Evolutionary conservation across 2,113 vertebrate species (phyloP), one percentile per base, ranked within the genome.

Genomic region (Halcyon malimbica): DNA sequence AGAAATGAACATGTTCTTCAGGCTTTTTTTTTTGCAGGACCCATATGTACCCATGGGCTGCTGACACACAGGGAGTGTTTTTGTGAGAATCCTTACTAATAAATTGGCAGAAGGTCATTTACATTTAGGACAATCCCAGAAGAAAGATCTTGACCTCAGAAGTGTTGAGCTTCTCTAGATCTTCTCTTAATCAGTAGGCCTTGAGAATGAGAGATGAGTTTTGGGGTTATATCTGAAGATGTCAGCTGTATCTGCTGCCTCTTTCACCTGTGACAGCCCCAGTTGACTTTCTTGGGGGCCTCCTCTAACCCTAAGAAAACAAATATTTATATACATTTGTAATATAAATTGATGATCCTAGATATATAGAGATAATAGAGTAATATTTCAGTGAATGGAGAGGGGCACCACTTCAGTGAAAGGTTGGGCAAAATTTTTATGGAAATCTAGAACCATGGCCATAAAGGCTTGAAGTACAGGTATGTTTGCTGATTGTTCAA

Each of bases 1-100:
- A 64, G 41, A 54, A 75, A 89, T 25, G 0, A 63, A 25, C 1
- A 2, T 3, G 20, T 35, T 87, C 20, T 68, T 46, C 21, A 67
- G 18, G 16, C 21, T 35, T n/a, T 25, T 41, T 11, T 51, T 85
- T 65, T 53, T 73, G 15, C 44, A 53, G 57, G 39, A 60, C 17
- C 7, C 5, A 1, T 37, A 9, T 16, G 28, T 24, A 35, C 2
- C 17, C 42, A 12, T 0, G 1, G 31, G 29, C 35, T 76, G 41
- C 20, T 62, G 67, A 44, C 8, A 4, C 8, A 12, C 31, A 25
- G 42, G 35, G 16, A 54, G 3, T 0, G 0, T 50, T 69, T 75
- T 71, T 82, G 33, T 71, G 74, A 44, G 57, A 88, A 35, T 74
- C 4, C 0, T 4, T 51, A 25, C 62, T 73, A 46, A 35, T 18